Evolutionary conservation across 2,888 invertebrate genomes (phyloP).

Genomic region (Ormyrus thymus): DNA sequence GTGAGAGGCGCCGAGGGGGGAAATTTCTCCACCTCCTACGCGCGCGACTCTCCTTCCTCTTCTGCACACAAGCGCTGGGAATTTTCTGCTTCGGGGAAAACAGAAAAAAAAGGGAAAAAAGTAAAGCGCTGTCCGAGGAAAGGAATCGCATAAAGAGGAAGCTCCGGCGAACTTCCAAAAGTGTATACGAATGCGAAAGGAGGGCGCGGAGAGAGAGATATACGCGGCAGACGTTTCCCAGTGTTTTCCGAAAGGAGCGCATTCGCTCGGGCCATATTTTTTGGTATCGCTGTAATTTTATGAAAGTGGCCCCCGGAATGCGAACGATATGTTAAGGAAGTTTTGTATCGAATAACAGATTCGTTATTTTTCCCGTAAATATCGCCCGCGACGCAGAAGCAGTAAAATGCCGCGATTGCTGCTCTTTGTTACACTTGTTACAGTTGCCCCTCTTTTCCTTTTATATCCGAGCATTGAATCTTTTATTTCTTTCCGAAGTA

Average conservation of each 20-base stretch:
- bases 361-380: slow-evolving; percentile 12
- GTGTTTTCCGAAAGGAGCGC: no score
- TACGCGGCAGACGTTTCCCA: no score
- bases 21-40: slow-evolving; percentile 11
- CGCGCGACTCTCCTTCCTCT: no score
- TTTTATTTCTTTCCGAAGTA: no score
- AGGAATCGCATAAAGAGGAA: no score
- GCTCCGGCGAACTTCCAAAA: neutral
- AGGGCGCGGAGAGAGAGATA: no score
- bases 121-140: no score
- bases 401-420: neutral
- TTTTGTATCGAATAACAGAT: slow-evolving; percentile 17
- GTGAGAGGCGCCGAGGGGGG: neutral
- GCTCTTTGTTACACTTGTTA: neutral
- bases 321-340: slow-evolving; percentile 5
- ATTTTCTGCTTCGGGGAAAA: no score
- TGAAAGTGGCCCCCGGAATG: neutral
- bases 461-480: neutral
- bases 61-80: no score
- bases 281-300: neutral
- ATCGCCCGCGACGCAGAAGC: neutral
- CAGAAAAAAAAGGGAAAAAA: no score
- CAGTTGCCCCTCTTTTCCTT: neutral
- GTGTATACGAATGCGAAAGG: neutral
- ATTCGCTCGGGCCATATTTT: slow-evolving; percentile 3